Percentiles rank a stretch among this genome's conserved stretches.
These are phyloP conservation scores for Deroplatys truncata DNA, from an alignment of 2,888 invertebrate genomes.

Conservation along the genomic window DNA sequence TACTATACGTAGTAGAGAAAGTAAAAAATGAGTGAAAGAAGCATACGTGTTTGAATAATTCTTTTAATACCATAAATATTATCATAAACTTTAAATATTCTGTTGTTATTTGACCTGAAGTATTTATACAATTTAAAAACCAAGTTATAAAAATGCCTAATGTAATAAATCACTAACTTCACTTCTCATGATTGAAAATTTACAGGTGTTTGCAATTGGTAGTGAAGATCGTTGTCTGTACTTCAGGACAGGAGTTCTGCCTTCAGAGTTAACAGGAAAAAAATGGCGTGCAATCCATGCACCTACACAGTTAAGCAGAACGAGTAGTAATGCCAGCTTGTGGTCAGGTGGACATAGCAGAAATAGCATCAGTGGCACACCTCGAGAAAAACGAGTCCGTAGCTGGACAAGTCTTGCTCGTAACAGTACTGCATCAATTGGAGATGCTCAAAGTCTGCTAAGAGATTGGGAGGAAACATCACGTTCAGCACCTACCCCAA, in stretches of 20 bases:
- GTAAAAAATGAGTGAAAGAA: too few species aligned
- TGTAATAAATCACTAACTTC: too few species aligned
- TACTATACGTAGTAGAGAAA: too few species aligned
- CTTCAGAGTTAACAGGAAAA: constrained; percentile 77
- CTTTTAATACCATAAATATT: too few species aligned
- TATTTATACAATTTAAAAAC: too few species aligned
- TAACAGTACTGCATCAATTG: constrained; percentile 9
- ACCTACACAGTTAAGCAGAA: constrained; percentile 76
- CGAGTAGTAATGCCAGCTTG: constrained; percentile 74
- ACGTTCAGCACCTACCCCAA: constrained; percentile 69
- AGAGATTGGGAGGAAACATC: constrained; percentile 67
- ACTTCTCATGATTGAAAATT: background rate
- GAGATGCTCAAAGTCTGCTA: constrained; percentile 12
- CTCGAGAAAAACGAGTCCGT: constrained; percentile 56
- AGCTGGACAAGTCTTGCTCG: constrained; percentile 54
- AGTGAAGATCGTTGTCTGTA: constrained; percentile 77
- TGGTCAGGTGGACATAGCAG: constrained; percentile 43
- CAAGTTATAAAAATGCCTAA: too few species aligned
- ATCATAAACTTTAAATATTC: too few species aligned
- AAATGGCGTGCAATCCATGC: constrained; percentile 79
- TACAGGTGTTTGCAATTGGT: constrained; percentile 75
- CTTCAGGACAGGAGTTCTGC: constrained; percentile 70
- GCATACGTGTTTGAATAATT: too few species aligned
- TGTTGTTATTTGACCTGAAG: too few species aligned
- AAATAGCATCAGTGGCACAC: constrained; percentile 38